A percentile compares a stretch with the other conserved stretches of the same genome.
Conservation (phyloP, 2,888 invertebrate genomes). For the Smittia aterrima region DNA sequence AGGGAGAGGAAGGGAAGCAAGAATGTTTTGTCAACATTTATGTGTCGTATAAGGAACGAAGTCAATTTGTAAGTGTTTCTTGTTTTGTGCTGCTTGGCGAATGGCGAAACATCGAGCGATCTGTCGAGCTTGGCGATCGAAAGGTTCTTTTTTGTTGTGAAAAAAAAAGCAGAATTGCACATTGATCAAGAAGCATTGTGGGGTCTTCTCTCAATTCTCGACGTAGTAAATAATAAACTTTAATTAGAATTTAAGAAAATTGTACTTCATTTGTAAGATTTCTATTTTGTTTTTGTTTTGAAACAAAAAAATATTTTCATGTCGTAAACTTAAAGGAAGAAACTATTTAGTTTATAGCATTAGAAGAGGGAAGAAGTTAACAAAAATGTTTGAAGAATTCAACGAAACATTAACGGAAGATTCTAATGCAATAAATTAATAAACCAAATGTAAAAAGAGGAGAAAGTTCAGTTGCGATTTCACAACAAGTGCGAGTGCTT, state of each 20-base stretch:
- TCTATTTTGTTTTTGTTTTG: not conserved
- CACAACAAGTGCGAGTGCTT: conserved; percentile 35
- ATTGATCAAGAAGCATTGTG: not conserved
- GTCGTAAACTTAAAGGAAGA: not conserved
- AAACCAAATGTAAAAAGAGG: conserved; percentile 2
- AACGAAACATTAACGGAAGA: conserved; percentile 8
- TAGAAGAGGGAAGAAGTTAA: conserved; percentile 4
- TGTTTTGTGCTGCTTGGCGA: conserved; percentile 4
- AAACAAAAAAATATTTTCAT: not conserved
- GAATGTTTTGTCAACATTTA: not conserved
- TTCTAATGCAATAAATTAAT: conserved; percentile 28
- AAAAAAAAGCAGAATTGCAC: conserved; percentile 10
- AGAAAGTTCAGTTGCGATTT: conserved; percentile 24
- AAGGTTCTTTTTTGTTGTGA: not conserved
- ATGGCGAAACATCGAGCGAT: not conserved
- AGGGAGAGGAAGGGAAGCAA: not conserved
- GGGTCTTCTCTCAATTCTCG: not conserved
- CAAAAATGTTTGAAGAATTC: not conserved
- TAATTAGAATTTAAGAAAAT: not conserved
- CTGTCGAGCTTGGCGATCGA: not conserved
- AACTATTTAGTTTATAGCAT: conserved; percentile 1
- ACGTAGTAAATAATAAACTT: not conserved
- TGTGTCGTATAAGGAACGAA: conserved; percentile 10
- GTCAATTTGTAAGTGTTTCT: not conserved
- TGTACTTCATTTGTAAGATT: conserved; percentile 16